Conservation (phyloP, 2,113 vertebrate species). For the Cynoglossus semilaevis region DNA sequence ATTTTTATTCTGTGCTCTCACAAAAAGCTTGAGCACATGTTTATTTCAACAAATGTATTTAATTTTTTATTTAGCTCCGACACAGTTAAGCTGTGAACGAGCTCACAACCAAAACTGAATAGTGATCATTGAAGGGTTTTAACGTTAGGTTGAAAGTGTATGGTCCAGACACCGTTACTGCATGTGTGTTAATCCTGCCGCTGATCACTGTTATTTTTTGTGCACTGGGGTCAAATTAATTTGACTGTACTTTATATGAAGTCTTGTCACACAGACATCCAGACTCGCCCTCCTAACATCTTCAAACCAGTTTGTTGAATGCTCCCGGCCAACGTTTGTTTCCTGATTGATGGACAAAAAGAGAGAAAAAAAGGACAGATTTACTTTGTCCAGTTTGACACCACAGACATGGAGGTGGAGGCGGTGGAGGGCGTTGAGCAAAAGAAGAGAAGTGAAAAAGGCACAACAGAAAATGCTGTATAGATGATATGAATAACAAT, state of each 20-base stretch:
- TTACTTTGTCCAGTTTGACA: constrained; percentile 57
- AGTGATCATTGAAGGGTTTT: too few species aligned
- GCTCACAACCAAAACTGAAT: too few species aligned
- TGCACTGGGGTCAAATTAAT: neutral
- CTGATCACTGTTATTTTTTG: too few species aligned
- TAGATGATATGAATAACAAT: constrained; percentile 77
- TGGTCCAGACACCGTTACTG: too few species aligned
- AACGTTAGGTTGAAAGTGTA: too few species aligned
- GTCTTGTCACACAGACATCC: constrained; percentile 16
- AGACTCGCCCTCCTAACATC: constrained; percentile 27
- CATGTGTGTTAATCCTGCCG: too few species aligned
- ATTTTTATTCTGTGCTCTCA: too few species aligned
- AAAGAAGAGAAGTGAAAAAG: constrained; percentile 54
- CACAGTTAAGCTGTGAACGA: too few species aligned
- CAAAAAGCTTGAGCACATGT: too few species aligned
- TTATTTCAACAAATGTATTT: too few species aligned
- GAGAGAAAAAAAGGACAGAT: constrained; percentile 40
- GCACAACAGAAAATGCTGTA: constrained; percentile 50
- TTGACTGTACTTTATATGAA: constrained; percentile 31
- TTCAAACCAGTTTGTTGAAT: constrained; percentile 81
- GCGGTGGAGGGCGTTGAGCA: neutral
- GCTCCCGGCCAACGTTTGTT: constrained; percentile 82
- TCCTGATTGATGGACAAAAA: constrained; percentile 63
- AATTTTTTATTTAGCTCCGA: too few species aligned
- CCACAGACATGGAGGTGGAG: constrained; percentile 34